Conservation (phyloP, 2,113 vertebrate genomes). For the Haemorhous mexicanus region DNA sequence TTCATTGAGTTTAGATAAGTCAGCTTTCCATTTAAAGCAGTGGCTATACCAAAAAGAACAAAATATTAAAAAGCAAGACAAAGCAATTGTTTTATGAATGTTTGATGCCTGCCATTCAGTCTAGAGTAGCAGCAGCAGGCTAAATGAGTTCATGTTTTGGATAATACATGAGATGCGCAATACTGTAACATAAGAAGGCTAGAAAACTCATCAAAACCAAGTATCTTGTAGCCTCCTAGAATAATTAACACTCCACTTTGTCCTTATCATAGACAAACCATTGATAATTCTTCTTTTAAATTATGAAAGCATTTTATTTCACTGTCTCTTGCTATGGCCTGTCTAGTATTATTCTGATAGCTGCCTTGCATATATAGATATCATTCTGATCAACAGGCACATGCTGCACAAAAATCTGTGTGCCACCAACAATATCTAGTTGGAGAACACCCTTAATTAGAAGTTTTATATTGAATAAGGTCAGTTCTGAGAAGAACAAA, state of each 20-base stretch:
- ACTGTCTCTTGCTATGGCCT: neutral
- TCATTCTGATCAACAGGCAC: neutral
- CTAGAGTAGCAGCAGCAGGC: neutral
- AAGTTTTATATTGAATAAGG: slow-evolving; percentile 22
- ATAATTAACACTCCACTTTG: neutral
- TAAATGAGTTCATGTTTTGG: neutral
- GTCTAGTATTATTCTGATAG: slow-evolving; percentile 10
- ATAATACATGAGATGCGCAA: neutral
- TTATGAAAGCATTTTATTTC: neutral
- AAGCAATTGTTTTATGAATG: neutral
- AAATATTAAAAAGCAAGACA: neutral
- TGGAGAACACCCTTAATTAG: slow-evolving; percentile 19
- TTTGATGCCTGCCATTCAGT: neutral
- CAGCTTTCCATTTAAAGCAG: neutral
- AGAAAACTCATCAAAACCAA: neutral
- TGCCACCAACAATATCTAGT: neutral
- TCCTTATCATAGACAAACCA: neutral
- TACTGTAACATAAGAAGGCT: neutral
- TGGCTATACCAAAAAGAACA: neutral
- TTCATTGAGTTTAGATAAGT: neutral
- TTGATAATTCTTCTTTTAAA: neutral
- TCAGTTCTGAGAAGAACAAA: neutral
- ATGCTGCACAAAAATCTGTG: neutral
- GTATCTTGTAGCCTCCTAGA: neutral
- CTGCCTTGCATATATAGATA: neutral